These are phyloP conservation scores for Trichonephila inaurata DNA, from an alignment of 1,140 invertebrate genomes.

Conservation along the genomic window DNA sequence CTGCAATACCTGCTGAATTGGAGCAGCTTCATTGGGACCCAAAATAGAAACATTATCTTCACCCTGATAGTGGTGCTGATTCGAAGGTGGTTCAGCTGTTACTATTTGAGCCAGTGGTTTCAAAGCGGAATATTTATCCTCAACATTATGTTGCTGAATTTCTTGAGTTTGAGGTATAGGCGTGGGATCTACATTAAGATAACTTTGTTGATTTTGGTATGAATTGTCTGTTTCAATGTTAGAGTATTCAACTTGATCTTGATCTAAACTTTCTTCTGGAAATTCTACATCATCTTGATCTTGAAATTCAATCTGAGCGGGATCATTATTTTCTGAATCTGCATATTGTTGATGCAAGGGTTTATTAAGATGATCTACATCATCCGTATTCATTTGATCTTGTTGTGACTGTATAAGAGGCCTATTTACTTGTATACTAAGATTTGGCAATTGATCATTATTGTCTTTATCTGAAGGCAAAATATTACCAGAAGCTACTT, in stretches of 20 bases:
- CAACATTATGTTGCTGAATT: neutral
- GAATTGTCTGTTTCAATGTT: neutral
- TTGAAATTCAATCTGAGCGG: neutral
- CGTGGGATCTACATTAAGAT: neutral
- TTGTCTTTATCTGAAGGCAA: neutral
- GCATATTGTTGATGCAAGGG: conserved; percentile 8
- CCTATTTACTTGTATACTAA: neutral
- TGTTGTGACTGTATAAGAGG: neutral
- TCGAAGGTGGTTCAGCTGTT: conserved; percentile 20
- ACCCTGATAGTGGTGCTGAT: neutral
- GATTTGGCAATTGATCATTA: neutral
- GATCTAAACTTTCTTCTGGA: neutral
- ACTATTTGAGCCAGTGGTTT: conserved; percentile 52
- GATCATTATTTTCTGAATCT: neutral
- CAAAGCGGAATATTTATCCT: conserved; percentile 55
- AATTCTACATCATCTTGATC: neutral
- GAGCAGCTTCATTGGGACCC: neutral
- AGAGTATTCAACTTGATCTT: neutral
- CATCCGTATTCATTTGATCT: conserved; percentile 1
- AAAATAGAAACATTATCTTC: conserved; percentile 37
- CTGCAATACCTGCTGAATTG: conserved; percentile 10
- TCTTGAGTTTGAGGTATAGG: neutral
- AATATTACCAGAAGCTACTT: neutral
- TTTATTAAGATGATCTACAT: neutral
- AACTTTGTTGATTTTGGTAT: conserved; percentile 4